Percentiles rank a stretch among this genome's conserved stretches.
Conservation (phyloP, 2,113 vertebrate species). For the Podarcis muralis region DNA sequence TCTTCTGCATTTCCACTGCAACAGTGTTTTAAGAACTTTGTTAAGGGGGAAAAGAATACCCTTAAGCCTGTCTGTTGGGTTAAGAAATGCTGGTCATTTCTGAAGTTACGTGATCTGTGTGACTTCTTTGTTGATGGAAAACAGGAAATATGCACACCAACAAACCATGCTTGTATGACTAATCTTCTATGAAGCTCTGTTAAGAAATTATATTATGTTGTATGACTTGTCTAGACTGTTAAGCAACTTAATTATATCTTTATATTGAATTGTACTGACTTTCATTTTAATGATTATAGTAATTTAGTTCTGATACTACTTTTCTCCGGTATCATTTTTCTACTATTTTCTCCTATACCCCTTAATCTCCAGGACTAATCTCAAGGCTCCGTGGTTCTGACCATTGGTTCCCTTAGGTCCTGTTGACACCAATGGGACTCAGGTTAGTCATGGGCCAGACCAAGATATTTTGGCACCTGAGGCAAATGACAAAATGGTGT, state of each 20-base stretch:
- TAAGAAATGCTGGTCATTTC: not conserved
- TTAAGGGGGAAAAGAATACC: not conserved
- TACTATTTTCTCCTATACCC: no score
- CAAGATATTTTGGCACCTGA: no score
- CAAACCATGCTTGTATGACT: not conserved
- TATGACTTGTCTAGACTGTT: not conserved
- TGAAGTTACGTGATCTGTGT: not conserved
- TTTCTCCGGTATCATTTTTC: not conserved
- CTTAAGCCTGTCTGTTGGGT: not conserved
- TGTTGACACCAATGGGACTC: not conserved
- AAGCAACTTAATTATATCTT: not conserved
- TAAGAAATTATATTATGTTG: not conserved
- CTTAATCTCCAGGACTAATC: not conserved
- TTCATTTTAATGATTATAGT: not conserved
- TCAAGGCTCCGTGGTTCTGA: not conserved
- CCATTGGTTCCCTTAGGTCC: not conserved
- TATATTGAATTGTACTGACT: not conserved
- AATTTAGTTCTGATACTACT: not conserved
- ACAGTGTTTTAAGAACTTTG: not conserved
- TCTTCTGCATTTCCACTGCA: not conserved
- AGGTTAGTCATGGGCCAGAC: not conserved
- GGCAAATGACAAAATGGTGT: no score
- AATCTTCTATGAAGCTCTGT: not conserved
- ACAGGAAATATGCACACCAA: not conserved
- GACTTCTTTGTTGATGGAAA: not conserved